Evolutionary conservation across 2,113 vertebrate genomes (phyloP).

Genomic region (Nothoprocta pentlandii): DNA sequence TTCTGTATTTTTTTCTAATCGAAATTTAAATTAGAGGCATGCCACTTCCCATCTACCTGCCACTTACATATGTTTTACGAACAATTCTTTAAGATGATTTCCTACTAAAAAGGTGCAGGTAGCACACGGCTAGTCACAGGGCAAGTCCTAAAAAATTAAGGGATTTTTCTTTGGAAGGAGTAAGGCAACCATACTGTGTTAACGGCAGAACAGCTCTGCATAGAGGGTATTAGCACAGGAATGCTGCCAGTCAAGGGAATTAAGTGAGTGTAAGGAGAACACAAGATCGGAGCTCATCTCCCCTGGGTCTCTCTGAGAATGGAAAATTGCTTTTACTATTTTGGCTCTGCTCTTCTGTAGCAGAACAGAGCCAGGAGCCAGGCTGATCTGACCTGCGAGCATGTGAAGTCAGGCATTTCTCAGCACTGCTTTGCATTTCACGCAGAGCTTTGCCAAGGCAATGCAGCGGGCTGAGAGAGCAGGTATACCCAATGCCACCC

Average conservation of each 20-base stretch:
- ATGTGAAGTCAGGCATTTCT: not conserved
- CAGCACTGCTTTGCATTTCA: not conserved
- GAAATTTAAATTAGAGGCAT: constrained; percentile 77
- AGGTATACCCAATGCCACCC: accelerated
- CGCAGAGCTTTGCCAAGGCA: not conserved
- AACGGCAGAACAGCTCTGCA: not conserved
- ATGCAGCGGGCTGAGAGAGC: not conserved
- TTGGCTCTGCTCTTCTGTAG: constrained; percentile 6
- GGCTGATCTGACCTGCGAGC: not conserved
- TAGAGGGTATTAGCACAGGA: not conserved
- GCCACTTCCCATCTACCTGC: constrained; percentile 66
- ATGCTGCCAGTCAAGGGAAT: constrained; percentile 9
- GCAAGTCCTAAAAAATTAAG: constrained; percentile 15
- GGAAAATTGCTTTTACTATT: constrained; percentile 46
- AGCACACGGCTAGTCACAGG: not conserved
- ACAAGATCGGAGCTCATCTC: constrained; percentile 4
- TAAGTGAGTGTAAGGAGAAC: not conserved
- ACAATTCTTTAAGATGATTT: constrained; percentile 65
- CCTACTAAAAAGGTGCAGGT: not conserved
- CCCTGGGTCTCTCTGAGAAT: not conserved
- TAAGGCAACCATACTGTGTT: not conserved
- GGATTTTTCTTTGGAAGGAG: constrained; percentile 31
- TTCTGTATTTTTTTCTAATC: constrained; percentile 76
- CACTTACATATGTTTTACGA: constrained; percentile 69
- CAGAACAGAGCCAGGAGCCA: not conserved